phyloP scores from a whole-genome alignment of 2,888 invertebrate species.

The Agriotes lineatus region DNA sequence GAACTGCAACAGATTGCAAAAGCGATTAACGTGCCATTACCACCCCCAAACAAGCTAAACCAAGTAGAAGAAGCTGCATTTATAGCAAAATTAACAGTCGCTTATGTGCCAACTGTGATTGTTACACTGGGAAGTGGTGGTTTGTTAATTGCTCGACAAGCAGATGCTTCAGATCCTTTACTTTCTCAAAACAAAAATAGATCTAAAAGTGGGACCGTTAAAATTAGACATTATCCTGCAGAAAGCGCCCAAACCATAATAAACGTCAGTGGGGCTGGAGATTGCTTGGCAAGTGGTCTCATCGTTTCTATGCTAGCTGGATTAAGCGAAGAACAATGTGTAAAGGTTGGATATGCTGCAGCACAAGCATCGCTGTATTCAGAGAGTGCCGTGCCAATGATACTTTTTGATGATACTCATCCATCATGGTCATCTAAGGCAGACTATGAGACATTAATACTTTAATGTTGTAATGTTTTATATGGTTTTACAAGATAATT shows the following conservation, averaged over 20 bases:
- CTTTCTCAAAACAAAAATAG: slow-evolving; percentile 39
- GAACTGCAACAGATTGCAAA: slow-evolving; percentile 80
- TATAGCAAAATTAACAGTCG: slow-evolving; percentile 62
- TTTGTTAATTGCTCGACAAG: slow-evolving; percentile 67
- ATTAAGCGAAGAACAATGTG: slow-evolving; percentile 70
- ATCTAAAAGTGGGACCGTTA: slow-evolving; percentile 27
- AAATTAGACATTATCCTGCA: slow-evolving; percentile 66
- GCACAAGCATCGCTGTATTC: slow-evolving; percentile 73
- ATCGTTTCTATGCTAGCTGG: slow-evolving; percentile 73
- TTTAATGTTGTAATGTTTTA: slow-evolving; percentile 67
- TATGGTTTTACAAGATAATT: slow-evolving; percentile 79
- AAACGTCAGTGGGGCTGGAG: slow-evolving; percentile 88
- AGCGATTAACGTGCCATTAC: slow-evolving; percentile 63
- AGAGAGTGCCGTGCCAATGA: slow-evolving; percentile 71
- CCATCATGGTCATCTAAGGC: slow-evolving; percentile 9
- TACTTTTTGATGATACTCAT: slow-evolving; percentile 44
- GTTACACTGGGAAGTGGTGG: slow-evolving; percentile 75
- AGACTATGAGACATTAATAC: slow-evolving; percentile 9
- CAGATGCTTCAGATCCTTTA: slow-evolving; percentile 55
- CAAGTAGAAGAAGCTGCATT: slow-evolving; percentile 59
- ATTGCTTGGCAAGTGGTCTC: slow-evolving; percentile 80
- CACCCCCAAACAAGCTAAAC: slow-evolving; percentile 47
- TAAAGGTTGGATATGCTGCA: slow-evolving; percentile 73
- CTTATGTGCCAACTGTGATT: slow-evolving; percentile 70
- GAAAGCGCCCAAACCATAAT: slow-evolving; percentile 66